These are phyloP conservation scores for Campoplex capitator DNA, from an alignment of 2,888 invertebrate genomes.

Conservation along the genomic window DNA sequence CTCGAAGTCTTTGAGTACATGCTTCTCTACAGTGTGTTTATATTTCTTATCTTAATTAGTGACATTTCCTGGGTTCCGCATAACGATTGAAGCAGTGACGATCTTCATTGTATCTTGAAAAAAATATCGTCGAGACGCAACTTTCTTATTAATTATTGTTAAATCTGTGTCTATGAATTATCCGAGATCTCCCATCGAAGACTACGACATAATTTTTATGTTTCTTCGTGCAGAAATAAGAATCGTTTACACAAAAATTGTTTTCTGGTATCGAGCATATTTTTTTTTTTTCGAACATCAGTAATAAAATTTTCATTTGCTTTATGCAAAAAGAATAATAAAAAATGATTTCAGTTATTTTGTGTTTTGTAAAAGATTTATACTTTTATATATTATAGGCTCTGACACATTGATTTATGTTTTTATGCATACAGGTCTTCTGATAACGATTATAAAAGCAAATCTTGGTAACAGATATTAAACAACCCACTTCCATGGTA, in stretches of 20 bases:
- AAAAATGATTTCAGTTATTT: background rate
- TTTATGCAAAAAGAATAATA: background rate
- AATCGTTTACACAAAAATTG: background rate
- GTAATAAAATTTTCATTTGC: background rate
- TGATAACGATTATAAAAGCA: constrained; percentile 8
- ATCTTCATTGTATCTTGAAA: background rate
- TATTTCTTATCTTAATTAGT: constrained; percentile 47
- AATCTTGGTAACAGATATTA: constrained; percentile 1
- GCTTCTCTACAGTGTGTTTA: constrained; percentile 16
- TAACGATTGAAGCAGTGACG: constrained; percentile 42
- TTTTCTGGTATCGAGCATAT: background rate
- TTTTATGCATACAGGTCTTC: background rate
- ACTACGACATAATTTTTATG: background rate
- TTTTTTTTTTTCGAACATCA: background rate
- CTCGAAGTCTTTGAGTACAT: background rate
- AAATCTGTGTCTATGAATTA: background rate
- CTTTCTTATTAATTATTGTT: background rate
- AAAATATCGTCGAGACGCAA: background rate
- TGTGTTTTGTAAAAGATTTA: background rate
- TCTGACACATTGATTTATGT: background rate
- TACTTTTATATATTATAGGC: background rate
- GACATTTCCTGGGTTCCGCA: constrained; percentile 13
- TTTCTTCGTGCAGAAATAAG: background rate
- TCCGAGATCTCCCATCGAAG: background rate
- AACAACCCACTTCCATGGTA: background rate